Evolutionary conservation across 2,113 vertebrate species (phyloP).

Genomic region (human): GRCh38 chr3:65399001-65399500

Average conservation of each 20-base stretch:
- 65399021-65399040: not conserved
- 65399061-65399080: not conserved
- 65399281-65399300: not conserved
- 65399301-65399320: slow-evolving; percentile 1
- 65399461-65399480: not conserved
- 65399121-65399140: not conserved
- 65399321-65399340: slow-evolving; percentile 44
- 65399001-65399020: not conserved
- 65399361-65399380: slow-evolving; percentile 44
- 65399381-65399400: slow-evolving; percentile 3
- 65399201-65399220: not conserved
- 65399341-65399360: slow-evolving; percentile 13
- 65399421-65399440: slow-evolving; percentile 38
- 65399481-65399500: not conserved
- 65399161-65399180: not conserved
- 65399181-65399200: not conserved
- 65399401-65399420: not conserved
- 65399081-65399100: not conserved
- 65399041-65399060: not conserved
- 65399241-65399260: not conserved
- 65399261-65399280: not conserved
- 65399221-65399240: not conserved
- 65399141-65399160: not conserved
- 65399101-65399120: not conserved
- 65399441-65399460: not conserved